Conservation (phyloP, 2,113 vertebrate species). For the Dromiciops gliroides region DNA sequence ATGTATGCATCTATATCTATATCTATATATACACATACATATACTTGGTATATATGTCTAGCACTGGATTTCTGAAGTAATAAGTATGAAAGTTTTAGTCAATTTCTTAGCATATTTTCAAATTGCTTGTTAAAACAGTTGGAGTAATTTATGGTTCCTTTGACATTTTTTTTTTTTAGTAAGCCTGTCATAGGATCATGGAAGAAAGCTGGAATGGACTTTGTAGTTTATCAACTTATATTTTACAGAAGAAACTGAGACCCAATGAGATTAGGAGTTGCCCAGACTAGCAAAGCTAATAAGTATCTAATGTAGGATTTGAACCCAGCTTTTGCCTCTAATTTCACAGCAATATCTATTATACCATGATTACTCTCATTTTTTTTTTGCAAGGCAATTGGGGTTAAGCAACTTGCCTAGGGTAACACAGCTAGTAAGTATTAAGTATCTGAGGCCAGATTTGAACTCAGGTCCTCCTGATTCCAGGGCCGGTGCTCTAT, state of each 20-base stretch:
- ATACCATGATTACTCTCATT: background rate
- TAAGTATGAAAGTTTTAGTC: background rate
- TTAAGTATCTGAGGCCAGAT: too few species aligned
- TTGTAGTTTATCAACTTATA: background rate
- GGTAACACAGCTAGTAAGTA: too few species aligned
- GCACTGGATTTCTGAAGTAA: background rate
- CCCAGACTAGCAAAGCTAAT: background rate
- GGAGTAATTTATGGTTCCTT: background rate
- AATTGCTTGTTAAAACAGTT: background rate
- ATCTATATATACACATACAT: too few species aligned
- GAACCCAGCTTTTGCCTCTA: constrained; percentile 1
- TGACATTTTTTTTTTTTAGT: background rate
- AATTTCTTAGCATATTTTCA: background rate
- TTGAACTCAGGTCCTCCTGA: too few species aligned
- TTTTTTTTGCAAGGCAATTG: too few species aligned
- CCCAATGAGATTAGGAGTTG: background rate
- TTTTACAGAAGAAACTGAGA: background rate
- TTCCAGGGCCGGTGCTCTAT: too few species aligned
- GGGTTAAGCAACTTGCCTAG: too few species aligned
- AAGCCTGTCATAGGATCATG: background rate
- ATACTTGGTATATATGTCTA: background rate
- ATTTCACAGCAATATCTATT: background rate
- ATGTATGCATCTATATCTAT: too few species aligned
- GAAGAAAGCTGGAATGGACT: background rate
- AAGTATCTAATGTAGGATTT: constrained; percentile 5